Evolutionary conservation across 2,797 vertebrate genomes (phyloP).

Genomic region (Sebastes aleutianus): DNA sequence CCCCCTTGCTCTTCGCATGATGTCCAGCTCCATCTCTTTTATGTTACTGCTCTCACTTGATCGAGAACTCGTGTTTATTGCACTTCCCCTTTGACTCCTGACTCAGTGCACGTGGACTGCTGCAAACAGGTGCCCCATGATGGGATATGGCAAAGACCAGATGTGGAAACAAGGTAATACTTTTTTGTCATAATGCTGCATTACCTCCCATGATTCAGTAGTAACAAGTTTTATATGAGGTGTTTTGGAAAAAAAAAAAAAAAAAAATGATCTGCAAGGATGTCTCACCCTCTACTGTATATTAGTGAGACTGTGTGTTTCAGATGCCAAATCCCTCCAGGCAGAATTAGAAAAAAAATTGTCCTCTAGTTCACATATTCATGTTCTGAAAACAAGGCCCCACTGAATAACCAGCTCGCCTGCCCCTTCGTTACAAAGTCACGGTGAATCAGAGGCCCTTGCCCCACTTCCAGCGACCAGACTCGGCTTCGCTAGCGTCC

Average conservation of each 20-base stretch:
- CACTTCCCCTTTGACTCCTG: slow-evolving; percentile 67
- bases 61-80: slow-evolving; percentile 69
- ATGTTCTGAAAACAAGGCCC: slow-evolving; percentile 69
- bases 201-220: slow-evolving; percentile 49
- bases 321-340: slow-evolving; percentile 33
- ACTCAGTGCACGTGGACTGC: slow-evolving; percentile 47
- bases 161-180: slow-evolving; percentile 50
- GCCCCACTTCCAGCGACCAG: slow-evolving; percentile 25
- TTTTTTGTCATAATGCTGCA: slow-evolving; percentile 36
- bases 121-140: slow-evolving; percentile 48
- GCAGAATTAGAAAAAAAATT: slow-evolving; percentile 35
- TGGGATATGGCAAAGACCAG: slow-evolving; percentile 36
- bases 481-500: slow-evolving; percentile 72
- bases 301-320: slow-evolving; percentile 38
- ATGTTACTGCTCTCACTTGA: slow-evolving; percentile 1
- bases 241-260: slow-evolving; percentile 32
- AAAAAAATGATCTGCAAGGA: slow-evolving; percentile 36
- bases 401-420: slow-evolving; percentile 63
- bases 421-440: slow-evolving; percentile 65
- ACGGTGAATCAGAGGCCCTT: slow-evolving; percentile 38
- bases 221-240: slow-evolving; percentile 29
- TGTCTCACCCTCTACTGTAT: slow-evolving; percentile 33
- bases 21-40: slow-evolving; percentile 19
- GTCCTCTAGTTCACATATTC: slow-evolving; percentile 37
- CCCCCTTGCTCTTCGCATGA: slow-evolving; percentile 48